Evolutionary conservation across 2,113 vertebrate genomes (phyloP), one percentile per base, ranked within the genome.

Genomic region (Osmerus eperlanus): DNA sequence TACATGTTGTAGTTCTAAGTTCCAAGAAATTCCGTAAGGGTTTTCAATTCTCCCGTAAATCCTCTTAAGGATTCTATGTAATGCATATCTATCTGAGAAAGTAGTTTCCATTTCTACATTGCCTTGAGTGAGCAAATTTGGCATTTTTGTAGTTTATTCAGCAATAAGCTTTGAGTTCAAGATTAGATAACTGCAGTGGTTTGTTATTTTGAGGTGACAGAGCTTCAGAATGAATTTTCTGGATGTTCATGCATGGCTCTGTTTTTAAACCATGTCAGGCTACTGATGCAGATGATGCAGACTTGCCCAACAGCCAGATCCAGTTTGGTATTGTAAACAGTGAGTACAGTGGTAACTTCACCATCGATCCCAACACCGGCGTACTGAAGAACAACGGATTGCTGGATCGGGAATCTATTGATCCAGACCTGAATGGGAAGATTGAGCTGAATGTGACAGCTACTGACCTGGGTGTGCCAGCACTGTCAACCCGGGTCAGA

Each of bases 341-440:
- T 36, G 3, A 0, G 0, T 94, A 91, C 84, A 97, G 94, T 16
- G 2, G 28, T 25, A 94, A 94, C 83, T 99, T 99, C 83, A 96
- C 89, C n/a, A 86, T 97, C 55, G 19, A 94, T 3, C 3, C 53
- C 0, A 0, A 65, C 32, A 90, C 79, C 0, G 95, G 95, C 1
- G 14, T 88, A 52, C 82, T 99, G 71, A 79, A 0, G 53, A 97
- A 90, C 81, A 71, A 1, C 0, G 84, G 66, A 9, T 72, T 71
- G 0, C 84, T 99, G 84, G 95, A 99, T 81, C 83, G 92, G 0
- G 97, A 99, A 79, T 91, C 86, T 28, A 61, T 98, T 2, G 84
- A 94, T 9, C 76, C 81, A 0, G 0, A 11, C 0, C 78, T 92
- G 11, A 61, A 21, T 0, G 97, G 96, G 1, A 86, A 62, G 29